phyloP scores from a whole-genome alignment of 2,113 vertebrate genomes.

The Formicarius rufipectus region DNA sequence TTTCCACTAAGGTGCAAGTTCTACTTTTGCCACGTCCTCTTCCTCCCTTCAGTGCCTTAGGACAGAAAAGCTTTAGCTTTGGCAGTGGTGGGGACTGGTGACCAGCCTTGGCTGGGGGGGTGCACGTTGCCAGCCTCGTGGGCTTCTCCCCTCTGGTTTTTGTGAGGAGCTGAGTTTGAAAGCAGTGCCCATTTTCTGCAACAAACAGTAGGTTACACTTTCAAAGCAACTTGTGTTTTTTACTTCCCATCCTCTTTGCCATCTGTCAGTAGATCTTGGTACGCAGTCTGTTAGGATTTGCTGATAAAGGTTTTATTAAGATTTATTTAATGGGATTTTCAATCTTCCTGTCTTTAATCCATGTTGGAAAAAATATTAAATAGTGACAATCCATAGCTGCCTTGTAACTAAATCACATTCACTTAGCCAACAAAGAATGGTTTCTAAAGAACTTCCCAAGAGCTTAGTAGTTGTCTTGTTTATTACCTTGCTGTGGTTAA shows the following conservation, averaged over 20 bases:
- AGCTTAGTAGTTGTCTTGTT: conserved; percentile 37
- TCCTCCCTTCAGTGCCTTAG: background rate
- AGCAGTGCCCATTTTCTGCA: background rate
- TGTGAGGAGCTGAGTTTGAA: background rate
- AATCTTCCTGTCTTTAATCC: conserved; percentile 28
- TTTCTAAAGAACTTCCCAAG: conserved; percentile 22
- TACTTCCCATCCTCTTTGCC: conserved; percentile 37
- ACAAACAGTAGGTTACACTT: conserved; percentile 1
- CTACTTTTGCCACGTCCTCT: background rate
- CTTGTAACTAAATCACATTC: conserved; percentile 9
- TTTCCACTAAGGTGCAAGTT: background rate
- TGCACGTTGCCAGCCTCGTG: accelerated
- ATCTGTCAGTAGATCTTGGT: conserved; percentile 42
- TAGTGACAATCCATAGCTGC: background rate
- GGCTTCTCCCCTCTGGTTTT: background rate
- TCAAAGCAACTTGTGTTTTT: background rate
- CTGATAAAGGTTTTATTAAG: conserved; percentile 46
- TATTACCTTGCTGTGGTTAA: conserved; percentile 41
- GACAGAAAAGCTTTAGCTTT: background rate
- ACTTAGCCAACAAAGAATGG: background rate
- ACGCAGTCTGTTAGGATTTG: conserved; percentile 15
- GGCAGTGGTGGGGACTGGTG: background rate
- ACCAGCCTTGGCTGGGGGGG: background rate
- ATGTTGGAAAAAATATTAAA: conserved; percentile 22
- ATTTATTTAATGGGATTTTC: conserved; percentile 50